Base-by-base conservation (phyloP, 1,140 invertebrate species). In the Paracyclopina nana region DNA sequence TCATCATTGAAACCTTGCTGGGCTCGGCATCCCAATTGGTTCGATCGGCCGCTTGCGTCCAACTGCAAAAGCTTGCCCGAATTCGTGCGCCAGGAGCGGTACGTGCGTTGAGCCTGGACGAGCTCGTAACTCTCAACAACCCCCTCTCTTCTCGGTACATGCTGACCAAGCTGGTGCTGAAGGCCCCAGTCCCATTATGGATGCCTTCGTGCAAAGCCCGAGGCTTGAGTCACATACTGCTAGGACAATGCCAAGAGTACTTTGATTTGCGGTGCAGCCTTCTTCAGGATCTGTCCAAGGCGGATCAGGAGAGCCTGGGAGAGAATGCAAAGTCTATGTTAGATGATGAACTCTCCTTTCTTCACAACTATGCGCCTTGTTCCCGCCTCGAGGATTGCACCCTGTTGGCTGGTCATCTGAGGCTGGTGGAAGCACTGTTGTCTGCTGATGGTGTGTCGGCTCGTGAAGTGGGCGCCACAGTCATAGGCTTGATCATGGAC, bases 181-280 rank as follows among this genome's bases (percentile, higher is more conserved):
- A 69, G 53, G 67, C 69, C 46, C 65, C 64, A n/a, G 62, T 72
- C n/a, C 70, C 70, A 4, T 62, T 72, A 52, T 72, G 70, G 70
- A 66, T 72, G 16, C 60, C 68, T 4, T 69, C 69, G 4, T 63
- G 63, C 43, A 60, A 59, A 22, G 63, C 66, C 6, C 58, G 70
- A 24, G 65, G 67, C 9, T 62, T 66, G 48, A 69, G 62, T 51
- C 68, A 69, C 46, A 64, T 61, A 41, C 57, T 71, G 4, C 57
- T 71, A 25, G 57, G 55, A 34, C 70, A 72, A 55, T 71, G 69
- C 55, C 60, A 60, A 8, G 65, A 72, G 57, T 72, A 71, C 56
- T 72, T 72, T 65, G 65, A 68, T 50, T 60, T 72, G 18, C 55
- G 64, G 18, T 70, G 67, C 56, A 57, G 59, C 54, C 38, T 52